Evolutionary conservation across 2,797 vertebrate genomes (phyloP).

Genomic region (Chromobotia macracanthus): DNA sequence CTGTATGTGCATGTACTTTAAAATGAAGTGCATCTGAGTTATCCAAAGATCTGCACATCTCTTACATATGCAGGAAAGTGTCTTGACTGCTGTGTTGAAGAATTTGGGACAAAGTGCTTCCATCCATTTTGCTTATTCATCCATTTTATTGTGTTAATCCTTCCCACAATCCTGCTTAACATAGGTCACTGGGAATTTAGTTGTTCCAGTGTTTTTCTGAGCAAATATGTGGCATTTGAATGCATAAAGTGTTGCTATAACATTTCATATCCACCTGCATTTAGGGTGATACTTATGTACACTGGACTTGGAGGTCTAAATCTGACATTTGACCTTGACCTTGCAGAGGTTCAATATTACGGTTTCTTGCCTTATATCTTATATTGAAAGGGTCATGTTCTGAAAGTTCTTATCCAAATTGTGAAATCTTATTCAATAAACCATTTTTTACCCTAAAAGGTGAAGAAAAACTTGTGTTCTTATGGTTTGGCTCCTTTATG

Average conservation of each 20-base stretch:
- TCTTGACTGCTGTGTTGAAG: not conserved
- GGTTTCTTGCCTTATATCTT: too few relatives aligned
- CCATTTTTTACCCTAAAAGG: not conserved
- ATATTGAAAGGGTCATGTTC: too few relatives aligned
- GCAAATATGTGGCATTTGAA: not conserved
- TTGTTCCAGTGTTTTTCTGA: not conserved
- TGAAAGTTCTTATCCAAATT: too few relatives aligned
- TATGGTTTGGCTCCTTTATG: not conserved
- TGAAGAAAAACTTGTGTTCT: not conserved
- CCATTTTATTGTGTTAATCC: not conserved
- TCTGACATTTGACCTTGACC: too few relatives aligned
- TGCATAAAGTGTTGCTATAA: constrained; percentile 1
- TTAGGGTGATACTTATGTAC: not conserved
- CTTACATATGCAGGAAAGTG: not conserved
- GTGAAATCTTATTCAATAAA: too few relatives aligned
- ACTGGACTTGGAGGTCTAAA: too few relatives aligned
- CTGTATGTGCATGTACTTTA: too few relatives aligned
- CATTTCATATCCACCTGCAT: not conserved
- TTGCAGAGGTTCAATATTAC: too few relatives aligned
- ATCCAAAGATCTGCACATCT: not conserved
- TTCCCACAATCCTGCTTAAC: not conserved
- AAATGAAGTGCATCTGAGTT: too few relatives aligned
- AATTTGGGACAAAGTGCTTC: constrained; percentile 22
- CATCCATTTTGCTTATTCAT: not conserved
- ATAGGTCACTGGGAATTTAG: not conserved